phyloP scores from a whole-genome alignment of 2,797 vertebrate genomes.

The Parauchenoglanis punctatus region DNA sequence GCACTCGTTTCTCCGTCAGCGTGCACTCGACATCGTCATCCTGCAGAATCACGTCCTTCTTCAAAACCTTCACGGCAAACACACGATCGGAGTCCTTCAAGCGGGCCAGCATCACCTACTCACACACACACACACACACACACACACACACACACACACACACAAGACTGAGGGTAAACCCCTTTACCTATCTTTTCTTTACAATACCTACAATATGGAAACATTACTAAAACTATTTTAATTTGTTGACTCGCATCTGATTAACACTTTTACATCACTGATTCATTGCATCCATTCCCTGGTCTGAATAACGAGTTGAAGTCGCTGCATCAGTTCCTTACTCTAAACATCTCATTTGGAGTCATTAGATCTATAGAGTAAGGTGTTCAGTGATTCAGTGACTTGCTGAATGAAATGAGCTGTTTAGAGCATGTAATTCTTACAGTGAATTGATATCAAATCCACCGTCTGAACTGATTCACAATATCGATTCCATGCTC shows the following conservation, averaged over 20 bases:
- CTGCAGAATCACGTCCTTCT: slow-evolving; percentile 97
- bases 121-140: slow-evolving; percentile 16
- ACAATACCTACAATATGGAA: not conserved
- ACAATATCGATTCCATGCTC: not conserved
- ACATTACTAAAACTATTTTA: not conserved
- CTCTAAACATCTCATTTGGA: not conserved
- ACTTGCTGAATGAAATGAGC: not conserved
- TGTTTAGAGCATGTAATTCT: not conserved
- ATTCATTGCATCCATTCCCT: not conserved
- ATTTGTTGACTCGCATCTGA: not conserved
- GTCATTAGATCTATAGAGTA: not conserved
- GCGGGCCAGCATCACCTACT: slow-evolving; percentile 93
- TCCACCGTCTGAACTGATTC: not conserved
- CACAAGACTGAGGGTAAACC: slow-evolving; percentile 69
- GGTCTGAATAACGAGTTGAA: not conserved
- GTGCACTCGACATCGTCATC: slow-evolving; percentile 98
- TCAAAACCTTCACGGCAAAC: slow-evolving; percentile 94
- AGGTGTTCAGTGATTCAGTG: not conserved
- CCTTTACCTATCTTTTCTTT: not conserved
- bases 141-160: slow-evolving; percentile 69
- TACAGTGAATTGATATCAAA: not conserved
- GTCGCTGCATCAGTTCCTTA: not conserved
- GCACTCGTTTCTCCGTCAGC: slow-evolving; percentile 95
- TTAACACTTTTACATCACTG: not conserved
- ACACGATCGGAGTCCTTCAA: slow-evolving; percentile 82